Evolutionary conservation across 1,140 invertebrate species (phyloP), one percentile per base, ranked within the genome.

Genomic region (Dryas iulia): DNA sequence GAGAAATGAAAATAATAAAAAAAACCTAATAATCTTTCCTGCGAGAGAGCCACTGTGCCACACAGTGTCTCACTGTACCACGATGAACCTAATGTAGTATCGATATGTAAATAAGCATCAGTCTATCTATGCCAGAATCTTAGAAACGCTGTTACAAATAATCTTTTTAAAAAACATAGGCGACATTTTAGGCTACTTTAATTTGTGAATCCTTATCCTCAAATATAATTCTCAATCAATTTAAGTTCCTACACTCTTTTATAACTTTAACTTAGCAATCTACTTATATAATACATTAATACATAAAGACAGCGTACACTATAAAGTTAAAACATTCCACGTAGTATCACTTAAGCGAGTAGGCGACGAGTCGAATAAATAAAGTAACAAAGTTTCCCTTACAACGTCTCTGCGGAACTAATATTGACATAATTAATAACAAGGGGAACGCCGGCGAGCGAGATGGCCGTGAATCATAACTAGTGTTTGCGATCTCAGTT

Each of bases 351-450:
- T 56, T 26, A 56, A 56, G 24, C 53, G n/a, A 56, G 24, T 56
- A 56, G n/a, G 11, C 21, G 24, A 56, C 53, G 39, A 47, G 39
- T 56, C 53, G 53, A 56, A 56, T 56, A 56, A 25, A 56, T 56
- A 56, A 56, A 56, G 53, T 56, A 56, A 59, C 58, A 59, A 59
- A 61, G 59, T 61, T 61, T 61, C 59, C 24, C 39, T 47, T 61
- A 61, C 59, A 52, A 47, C 59, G 59, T 61, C 59, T 52, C 59
- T 14, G 24, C 35, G 35, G 35, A 28, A 61, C 59, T 39, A 61
- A 61, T 61, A 61, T 61, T 52, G 59, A 61, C 59, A 52, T 61
- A 52, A 61, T 61, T 52, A 61, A 61, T 61, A 61, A 47, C 35
- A 61, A 47, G 14, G 24, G 35, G 39, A 24, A 18, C 59, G 33